A percentile compares a stretch with the other conserved stretches of the same genome.
Conservation (phyloP, 2,888 invertebrate genomes). For the Lamproptera curius region DNA sequence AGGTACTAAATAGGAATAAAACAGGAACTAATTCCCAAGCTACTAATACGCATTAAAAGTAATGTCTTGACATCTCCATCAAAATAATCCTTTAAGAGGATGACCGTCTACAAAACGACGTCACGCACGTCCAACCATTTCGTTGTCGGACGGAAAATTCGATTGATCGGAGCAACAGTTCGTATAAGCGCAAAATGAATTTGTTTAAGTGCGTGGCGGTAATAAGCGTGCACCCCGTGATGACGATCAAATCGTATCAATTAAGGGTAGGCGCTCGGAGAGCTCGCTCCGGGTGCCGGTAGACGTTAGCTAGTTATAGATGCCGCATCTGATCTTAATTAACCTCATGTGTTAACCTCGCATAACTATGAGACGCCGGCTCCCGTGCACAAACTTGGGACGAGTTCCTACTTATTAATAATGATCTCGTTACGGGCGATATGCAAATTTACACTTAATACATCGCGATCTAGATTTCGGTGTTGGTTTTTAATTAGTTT, state of each 20-base stretch:
- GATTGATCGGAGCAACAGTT: constrained; percentile 19
- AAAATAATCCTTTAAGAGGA: no score
- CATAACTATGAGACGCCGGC: constrained; percentile 58
- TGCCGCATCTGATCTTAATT: constrained; percentile 70
- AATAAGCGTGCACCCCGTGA: constrained; percentile 41
- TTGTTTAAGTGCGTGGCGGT: constrained; percentile 48
- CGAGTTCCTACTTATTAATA: constrained; percentile 54
- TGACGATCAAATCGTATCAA: constrained; percentile 71
- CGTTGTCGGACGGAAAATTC: constrained; percentile 3
- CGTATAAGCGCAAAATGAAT: constrained; percentile 27
- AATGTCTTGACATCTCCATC: no score
- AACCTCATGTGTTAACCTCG: constrained; percentile 73
- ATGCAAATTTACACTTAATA: constrained; percentile 65
- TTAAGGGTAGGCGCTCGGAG: constrained; percentile 61
- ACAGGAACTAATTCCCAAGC: no score
- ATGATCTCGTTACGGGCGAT: constrained; percentile 49
- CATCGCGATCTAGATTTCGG: constrained; percentile 22
- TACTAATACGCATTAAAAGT: no score
- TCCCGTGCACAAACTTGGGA: constrained; percentile 41
- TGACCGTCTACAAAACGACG: no score
- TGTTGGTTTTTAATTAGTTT: no score
- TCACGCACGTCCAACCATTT: no score
- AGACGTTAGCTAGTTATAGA: constrained; percentile 61
- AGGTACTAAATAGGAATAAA: no score
- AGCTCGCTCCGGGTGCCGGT: constrained; percentile 52